These are phyloP conservation scores for Andrena bicolor DNA, from an alignment of 2,888 invertebrate species.

Conservation along the genomic window DNA sequence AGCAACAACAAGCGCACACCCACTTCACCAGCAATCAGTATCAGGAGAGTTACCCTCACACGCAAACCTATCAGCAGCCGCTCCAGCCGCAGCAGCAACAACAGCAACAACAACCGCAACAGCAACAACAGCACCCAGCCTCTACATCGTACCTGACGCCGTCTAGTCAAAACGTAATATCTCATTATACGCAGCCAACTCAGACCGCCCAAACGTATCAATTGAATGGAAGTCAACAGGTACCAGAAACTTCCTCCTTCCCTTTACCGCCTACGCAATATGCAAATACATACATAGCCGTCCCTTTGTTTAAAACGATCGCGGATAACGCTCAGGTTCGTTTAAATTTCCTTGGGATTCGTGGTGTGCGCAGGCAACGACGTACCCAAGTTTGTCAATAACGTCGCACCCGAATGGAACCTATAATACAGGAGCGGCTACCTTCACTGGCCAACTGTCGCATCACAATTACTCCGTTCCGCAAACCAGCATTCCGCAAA, in stretches of 20 bases:
- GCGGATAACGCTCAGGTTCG: too few relatives aligned
- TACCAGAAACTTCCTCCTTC: slow-evolving; percentile 48
- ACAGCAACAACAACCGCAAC: slow-evolving; percentile 82
- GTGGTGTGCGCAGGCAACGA: slow-evolving; percentile 75
- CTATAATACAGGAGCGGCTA: slow-evolving; percentile 80
- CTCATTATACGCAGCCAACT: slow-evolving; percentile 81
- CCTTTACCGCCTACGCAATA: too few relatives aligned
- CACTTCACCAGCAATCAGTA: slow-evolving; percentile 84
- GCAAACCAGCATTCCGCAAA: slow-evolving; percentile 78
- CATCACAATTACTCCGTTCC: slow-evolving; percentile 81
- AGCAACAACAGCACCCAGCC: slow-evolving; percentile 79
- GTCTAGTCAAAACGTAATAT: slow-evolving; percentile 80
- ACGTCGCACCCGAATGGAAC: slow-evolving; percentile 81
- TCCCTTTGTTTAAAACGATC: background rate
- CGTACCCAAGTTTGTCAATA: slow-evolving; percentile 81
- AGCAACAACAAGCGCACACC: slow-evolving; percentile 81
- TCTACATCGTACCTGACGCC: slow-evolving; percentile 81
- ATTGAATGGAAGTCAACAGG: slow-evolving; percentile 82
- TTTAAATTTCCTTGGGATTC: background rate
- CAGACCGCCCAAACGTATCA: slow-evolving; percentile 80
- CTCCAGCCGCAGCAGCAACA: slow-evolving; percentile 80
- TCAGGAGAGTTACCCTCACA: slow-evolving; percentile 86
- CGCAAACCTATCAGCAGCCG: slow-evolving; percentile 85
- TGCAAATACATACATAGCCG: too few relatives aligned
- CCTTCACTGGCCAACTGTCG: slow-evolving; percentile 76